phyloP scores from a whole-genome alignment of 2,797 vertebrate species.

The Euphonia xanthogaster region DNA sequence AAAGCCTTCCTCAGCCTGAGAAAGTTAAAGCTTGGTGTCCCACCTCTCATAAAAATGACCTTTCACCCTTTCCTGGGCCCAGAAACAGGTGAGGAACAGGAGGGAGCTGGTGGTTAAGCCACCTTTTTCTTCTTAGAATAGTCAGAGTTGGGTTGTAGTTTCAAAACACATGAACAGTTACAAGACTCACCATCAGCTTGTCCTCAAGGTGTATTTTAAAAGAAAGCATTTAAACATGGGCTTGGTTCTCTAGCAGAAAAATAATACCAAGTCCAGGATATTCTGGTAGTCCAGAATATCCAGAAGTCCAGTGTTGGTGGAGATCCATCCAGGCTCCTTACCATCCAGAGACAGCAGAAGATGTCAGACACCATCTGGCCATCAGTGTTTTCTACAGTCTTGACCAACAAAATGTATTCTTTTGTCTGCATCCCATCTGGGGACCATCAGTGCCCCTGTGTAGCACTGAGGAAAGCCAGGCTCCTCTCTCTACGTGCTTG shows the following conservation, averaged over 20 bases:
- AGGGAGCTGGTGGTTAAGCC: background rate
- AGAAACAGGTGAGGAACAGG: background rate
- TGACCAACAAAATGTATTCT: background rate
- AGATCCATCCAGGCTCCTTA: background rate
- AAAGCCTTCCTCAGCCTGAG: background rate
- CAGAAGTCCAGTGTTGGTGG: fast-evolving
- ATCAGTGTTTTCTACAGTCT: background rate
- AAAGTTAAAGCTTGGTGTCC: background rate
- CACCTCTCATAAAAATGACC: background rate
- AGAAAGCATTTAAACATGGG: background rate
- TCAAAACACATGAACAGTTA: background rate
- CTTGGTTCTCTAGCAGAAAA: background rate
- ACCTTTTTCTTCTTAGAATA: background rate
- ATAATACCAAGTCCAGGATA: background rate
- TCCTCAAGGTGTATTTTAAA: background rate
- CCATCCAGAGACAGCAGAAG: background rate
- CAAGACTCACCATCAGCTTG: background rate
- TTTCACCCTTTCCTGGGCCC: background rate
- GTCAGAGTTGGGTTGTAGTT: background rate
- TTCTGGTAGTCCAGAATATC: background rate
- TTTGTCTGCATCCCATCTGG: background rate
- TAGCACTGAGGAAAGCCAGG: background rate
- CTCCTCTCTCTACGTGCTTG: background rate
- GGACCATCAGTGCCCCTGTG: background rate
- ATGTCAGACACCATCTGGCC: background rate